Conservation (phyloP, 2,113 vertebrate species). For the Pyrgilauda ruficollis region DNA sequence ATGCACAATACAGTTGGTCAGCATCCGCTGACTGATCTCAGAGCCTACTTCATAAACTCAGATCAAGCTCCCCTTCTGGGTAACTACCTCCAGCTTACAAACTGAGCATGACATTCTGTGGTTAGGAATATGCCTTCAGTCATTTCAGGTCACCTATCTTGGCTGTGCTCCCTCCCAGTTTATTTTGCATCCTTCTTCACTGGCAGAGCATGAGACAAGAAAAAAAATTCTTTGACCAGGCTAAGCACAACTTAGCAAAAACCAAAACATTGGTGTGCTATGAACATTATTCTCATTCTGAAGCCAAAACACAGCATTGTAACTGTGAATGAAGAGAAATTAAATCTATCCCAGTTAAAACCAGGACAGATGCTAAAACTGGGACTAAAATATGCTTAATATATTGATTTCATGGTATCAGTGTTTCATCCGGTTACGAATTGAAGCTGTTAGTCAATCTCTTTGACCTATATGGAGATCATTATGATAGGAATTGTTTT, state of each 20-base stretch:
- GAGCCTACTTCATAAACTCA: background rate
- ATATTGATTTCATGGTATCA: background rate
- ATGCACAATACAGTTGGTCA: background rate
- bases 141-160: background rate
- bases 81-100: no score
- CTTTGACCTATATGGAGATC: background rate
- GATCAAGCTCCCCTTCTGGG: background rate
- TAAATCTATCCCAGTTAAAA: background rate
- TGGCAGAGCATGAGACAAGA: background rate
- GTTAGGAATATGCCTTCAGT: background rate
- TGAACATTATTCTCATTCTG: background rate
- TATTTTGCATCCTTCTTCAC: background rate
- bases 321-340: background rate
- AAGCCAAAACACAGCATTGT: background rate
- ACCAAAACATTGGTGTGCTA: background rate
- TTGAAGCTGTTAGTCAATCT: background rate
- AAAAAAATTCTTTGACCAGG: background rate
- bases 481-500: background rate
- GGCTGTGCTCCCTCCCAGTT: background rate
- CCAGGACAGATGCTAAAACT: background rate
- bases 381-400: background rate
- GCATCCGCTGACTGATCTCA: background rate
- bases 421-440: background rate
- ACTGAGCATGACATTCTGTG: background rate
- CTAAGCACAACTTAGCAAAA: background rate